These are phyloP conservation scores for Mycalesis mineus DNA, from an alignment of 2,888 invertebrate species.

Conservation along the genomic window DNA sequence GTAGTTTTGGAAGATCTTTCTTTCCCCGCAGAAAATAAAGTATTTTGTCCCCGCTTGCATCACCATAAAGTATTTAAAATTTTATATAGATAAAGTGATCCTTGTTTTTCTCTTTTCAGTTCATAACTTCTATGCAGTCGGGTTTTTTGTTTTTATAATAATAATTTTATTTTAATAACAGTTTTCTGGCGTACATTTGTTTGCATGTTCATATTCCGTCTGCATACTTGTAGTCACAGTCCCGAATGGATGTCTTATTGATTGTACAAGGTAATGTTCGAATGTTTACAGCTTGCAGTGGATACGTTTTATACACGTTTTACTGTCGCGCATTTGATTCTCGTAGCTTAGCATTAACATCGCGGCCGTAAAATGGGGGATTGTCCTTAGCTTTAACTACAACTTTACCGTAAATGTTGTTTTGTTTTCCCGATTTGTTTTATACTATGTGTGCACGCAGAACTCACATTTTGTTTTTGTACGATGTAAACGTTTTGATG, in stretches of 20 bases:
- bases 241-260: constrained; percentile 15
- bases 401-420: constrained; percentile 4
- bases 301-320: constrained; percentile 16
- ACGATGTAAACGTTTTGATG: neutral
- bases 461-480: neutral
- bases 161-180: too few relatives aligned
- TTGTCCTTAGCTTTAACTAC: constrained; percentile 15
- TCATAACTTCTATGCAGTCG: too few relatives aligned
- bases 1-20: too few relatives aligned
- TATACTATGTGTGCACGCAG: constrained; percentile 6
- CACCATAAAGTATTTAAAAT: too few relatives aligned
- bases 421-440: constrained; percentile 3
- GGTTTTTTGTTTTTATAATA: too few relatives aligned
- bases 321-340: constrained; percentile 21
- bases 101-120: too few relatives aligned
- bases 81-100: too few relatives aligned
- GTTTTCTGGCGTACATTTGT: neutral
- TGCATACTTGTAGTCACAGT: neutral
- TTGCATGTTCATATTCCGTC: neutral
- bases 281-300: constrained; percentile 23
- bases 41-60: too few relatives aligned
- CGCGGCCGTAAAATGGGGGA: constrained; percentile 20
- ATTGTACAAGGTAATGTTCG: constrained; percentile 19
- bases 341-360: constrained; percentile 17
- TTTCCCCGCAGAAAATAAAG: too few relatives aligned